Base-by-base conservation (phyloP, 1,140 invertebrate species). In the Drosophila subobscura region DNA sequence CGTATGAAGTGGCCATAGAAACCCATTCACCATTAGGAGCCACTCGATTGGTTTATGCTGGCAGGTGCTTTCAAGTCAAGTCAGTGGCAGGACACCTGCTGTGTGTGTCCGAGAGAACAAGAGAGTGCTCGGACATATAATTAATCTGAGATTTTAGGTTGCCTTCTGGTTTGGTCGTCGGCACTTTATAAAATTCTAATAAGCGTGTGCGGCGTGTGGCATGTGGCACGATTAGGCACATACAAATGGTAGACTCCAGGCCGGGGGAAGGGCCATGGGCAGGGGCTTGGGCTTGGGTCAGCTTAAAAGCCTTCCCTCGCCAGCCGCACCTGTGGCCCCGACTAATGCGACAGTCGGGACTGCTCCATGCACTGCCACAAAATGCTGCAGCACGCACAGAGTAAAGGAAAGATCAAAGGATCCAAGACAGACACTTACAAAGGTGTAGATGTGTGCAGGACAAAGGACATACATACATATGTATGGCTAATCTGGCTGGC, bases 121-220 rank as follows among this genome's bases (percentile, higher is more conserved):
- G 33, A 7, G 37, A 27, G 22, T 33, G 10, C 3, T 33, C 16
- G 16, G 16, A 27, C 29, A 45, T 45, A 60, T 37, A 29, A 73
- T 65, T 65, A 52, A 72, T 51, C 40, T 42, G 33, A 51, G 52
- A 75, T 74, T 79, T 67, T 56, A 46, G 57, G 37, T 23, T 64
- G 59, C 47, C 40, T 46, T 53, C 44, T 54, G 8, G 23, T 42
- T 60, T 37, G 33, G 33, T 20, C 50, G 58, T 51, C 61, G 42
- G 45, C 42, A 55, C 57, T 52, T 83, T 81, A 81, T 83, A 66
- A 84, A 85, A 76, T 64, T 61, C 16, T 79, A 79, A 85, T 84
- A 67, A 59, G 42, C 23, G 33, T 63, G 81, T 57, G 60, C 72
- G 71, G 58, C 68, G 54, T 72, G 49, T 72, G 57, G 52, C 40